Evolutionary conservation across 1,140 invertebrate species (phyloP).

Genomic region (Nixonia krombeini): DNA sequence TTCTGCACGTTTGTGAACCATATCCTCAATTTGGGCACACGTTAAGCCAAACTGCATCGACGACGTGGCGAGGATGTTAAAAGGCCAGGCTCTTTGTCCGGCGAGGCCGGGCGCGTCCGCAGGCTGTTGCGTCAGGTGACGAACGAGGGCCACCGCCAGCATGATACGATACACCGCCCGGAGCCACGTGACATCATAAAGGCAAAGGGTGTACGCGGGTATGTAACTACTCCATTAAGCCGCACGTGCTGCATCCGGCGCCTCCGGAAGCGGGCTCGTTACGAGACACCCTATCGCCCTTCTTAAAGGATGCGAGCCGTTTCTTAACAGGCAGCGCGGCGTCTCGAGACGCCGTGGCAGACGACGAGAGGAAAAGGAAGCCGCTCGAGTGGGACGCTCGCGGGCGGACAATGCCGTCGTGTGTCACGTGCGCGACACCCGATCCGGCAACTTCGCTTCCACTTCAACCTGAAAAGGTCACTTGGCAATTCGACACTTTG

Average conservation of each 20-base stretch:
- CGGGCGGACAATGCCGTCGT: too few relatives aligned
- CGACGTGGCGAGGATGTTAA: slow-evolving; percentile 17
- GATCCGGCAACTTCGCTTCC: slow-evolving; percentile 5
- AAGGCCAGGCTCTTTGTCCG: slow-evolving; percentile 28
- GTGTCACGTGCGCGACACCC: slow-evolving; percentile 8
- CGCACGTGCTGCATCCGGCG: slow-evolving; percentile 40
- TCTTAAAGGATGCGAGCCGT: slow-evolving; percentile 22
- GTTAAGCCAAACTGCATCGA: too few relatives aligned
- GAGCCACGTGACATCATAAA: slow-evolving; percentile 41
- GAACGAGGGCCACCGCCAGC: slow-evolving; percentile 33
- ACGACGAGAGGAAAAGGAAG: slow-evolving; percentile 29
- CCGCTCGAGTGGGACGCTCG: not conserved
- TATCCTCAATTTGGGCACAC: too few relatives aligned
- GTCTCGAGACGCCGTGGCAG: too few relatives aligned
- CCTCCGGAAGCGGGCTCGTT: slow-evolving; percentile 33
- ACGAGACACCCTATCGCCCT: slow-evolving; percentile 17
- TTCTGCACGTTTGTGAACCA: too few relatives aligned
- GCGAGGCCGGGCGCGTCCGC: too few relatives aligned
- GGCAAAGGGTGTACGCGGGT: slow-evolving; percentile 24
- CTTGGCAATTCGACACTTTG: too few relatives aligned
- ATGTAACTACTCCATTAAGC: slow-evolving; percentile 9
- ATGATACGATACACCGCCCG: slow-evolving; percentile 37
- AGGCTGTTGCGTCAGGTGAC: slow-evolving; percentile 43
- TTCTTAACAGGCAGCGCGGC: slow-evolving; percentile 32
- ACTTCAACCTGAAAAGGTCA: too few relatives aligned